Percentiles rank a stretch among this genome's conserved stretches.
Conservation (phyloP, 2,797 vertebrate genomes). For the Echeneis naucrates region DNA sequence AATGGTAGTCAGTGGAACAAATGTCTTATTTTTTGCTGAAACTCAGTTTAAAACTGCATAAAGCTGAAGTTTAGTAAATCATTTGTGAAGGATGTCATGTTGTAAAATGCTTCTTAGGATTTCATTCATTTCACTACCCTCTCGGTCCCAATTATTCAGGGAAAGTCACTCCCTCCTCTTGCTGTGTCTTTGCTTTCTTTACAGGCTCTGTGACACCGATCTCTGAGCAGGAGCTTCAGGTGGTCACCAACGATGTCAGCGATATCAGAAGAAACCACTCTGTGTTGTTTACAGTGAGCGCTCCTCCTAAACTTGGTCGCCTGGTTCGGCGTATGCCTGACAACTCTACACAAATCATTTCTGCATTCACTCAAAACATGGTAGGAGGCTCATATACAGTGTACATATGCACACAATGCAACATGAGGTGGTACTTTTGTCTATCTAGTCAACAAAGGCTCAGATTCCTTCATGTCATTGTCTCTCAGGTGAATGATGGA, state of each 20-base stretch:
- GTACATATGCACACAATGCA: not conserved
- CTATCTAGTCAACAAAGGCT: not conserved
- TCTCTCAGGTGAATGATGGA: constrained; percentile 84
- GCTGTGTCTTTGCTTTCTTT: constrained; percentile 8
- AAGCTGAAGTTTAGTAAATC: not conserved
- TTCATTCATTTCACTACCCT: no score
- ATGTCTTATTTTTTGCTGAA: not conserved
- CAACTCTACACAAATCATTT: constrained; percentile 81
- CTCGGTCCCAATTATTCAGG: not conserved
- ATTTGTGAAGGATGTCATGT: no score
- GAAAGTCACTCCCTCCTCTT: not conserved
- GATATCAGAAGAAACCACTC: constrained; percentile 81
- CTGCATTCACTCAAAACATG: constrained; percentile 89
- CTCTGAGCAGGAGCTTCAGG: constrained; percentile 84
- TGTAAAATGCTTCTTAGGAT: not conserved
- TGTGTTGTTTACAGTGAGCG: constrained; percentile 82
- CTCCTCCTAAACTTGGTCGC: constrained; percentile 85
- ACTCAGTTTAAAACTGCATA: not conserved
- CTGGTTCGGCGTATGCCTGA: constrained; percentile 79
- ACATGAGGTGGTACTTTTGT: not conserved
- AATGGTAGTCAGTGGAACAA: not conserved
- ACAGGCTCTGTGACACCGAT: constrained; percentile 87
- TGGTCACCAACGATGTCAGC: constrained; percentile 84
- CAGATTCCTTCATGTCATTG: constrained; percentile 1
- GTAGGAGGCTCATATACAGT: constrained; percentile 59